phyloP scores from a whole-genome alignment of 2,113 vertebrate genomes.

The Cercocebus atys region DNA sequence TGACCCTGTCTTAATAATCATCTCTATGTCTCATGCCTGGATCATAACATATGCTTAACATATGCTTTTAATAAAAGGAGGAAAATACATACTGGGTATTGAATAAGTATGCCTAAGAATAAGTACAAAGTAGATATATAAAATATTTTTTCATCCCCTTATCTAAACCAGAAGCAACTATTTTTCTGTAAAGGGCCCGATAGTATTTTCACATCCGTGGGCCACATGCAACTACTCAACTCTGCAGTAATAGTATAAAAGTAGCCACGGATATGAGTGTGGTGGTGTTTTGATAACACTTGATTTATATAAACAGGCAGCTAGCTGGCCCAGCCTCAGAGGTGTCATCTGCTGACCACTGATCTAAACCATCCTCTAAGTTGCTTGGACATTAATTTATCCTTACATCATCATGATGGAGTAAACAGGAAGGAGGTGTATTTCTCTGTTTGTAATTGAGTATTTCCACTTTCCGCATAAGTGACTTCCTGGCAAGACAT shows the following conservation, averaged over 20 bases:
- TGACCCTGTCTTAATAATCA: background rate
- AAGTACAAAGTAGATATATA: rapidly evolving
- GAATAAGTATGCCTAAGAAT: background rate
- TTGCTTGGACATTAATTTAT: background rate
- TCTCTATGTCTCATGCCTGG: too few species aligned
- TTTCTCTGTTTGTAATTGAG: background rate
- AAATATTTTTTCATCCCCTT: background rate
- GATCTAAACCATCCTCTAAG: background rate
- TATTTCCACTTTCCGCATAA: background rate
- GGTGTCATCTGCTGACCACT: background rate
- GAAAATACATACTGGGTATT: background rate
- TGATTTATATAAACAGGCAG: background rate
- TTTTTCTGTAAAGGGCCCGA: background rate
- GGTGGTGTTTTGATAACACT: background rate
- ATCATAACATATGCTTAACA: background rate
- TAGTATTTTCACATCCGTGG: background rate
- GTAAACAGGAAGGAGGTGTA: background rate
- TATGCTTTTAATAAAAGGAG: background rate
- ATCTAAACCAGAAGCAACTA: background rate
- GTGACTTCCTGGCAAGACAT: background rate
- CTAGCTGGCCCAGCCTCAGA: background rate
- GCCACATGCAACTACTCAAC: too few species aligned
- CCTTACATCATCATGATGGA: background rate
- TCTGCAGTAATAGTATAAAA: background rate
- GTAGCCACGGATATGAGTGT: background rate